These are phyloP conservation scores for Patella caerulea DNA, from an alignment of 2,888 invertebrate genomes.

Conservation along the genomic window DNA sequence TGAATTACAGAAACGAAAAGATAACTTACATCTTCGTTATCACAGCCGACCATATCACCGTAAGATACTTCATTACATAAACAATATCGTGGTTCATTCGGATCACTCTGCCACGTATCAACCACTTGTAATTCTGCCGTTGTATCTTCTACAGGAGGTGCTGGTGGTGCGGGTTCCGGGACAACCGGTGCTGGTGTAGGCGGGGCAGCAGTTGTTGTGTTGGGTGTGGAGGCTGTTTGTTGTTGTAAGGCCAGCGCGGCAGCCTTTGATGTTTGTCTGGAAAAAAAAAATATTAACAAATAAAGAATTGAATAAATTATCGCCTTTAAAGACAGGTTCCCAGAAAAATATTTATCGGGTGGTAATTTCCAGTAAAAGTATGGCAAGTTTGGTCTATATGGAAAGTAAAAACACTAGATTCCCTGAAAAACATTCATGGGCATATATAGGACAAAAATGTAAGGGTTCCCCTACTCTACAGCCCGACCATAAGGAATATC, in stretches of 20 bases:
- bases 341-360: too few species aligned
- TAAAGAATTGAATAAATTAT: not conserved
- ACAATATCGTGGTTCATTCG: constrained; percentile 96
- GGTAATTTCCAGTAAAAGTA: too few species aligned
- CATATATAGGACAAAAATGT: too few species aligned
- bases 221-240: constrained; percentile 26
- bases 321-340: too few species aligned
- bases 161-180: constrained; percentile 67
- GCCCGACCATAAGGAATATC: too few species aligned
- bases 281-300: constrained; percentile 17
- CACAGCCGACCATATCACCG: constrained; percentile 99
- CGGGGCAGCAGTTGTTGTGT: constrained; percentile 65
- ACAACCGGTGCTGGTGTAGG: constrained; percentile 40
- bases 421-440: too few species aligned
- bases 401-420: too few species aligned
- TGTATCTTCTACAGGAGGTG: constrained; percentile 69
- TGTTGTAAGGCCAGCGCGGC: constrained; percentile 42
- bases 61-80: constrained; percentile 97
- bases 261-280: constrained; percentile 61
- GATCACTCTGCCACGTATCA: constrained; percentile 91
- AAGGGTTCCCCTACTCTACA: too few species aligned
- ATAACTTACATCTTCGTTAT: constrained; percentile 90
- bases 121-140: constrained; percentile 61
- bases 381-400: too few species aligned
- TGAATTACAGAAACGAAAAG: not conserved